Evolutionary conservation across 2,888 invertebrate species (phyloP).

Genomic region (Trilocha varians): DNA sequence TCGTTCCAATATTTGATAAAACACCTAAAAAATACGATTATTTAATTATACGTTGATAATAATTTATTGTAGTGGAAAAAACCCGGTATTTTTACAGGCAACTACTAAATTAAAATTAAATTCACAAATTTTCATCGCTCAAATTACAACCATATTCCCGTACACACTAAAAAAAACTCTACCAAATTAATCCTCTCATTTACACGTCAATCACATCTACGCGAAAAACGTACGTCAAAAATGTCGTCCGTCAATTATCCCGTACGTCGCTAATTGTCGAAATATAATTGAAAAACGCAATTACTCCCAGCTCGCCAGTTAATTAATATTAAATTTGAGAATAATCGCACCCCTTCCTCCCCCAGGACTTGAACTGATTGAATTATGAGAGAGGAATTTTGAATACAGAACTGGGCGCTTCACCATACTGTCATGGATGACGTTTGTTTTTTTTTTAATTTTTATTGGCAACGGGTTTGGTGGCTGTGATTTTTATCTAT

Average conservation of each 20-base stretch:
- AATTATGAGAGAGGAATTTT: constrained; percentile 71
- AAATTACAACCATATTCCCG: too few relatives aligned
- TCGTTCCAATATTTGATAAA: too few relatives aligned
- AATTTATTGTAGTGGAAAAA: too few relatives aligned
- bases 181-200: too few relatives aligned
- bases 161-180: too few relatives aligned
- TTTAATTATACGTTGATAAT: too few relatives aligned
- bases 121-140: too few relatives aligned
- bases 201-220: too few relatives aligned
- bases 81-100: too few relatives aligned
- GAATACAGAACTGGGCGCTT: constrained; percentile 68
- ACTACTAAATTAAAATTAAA: too few relatives aligned
- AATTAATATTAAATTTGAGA: constrained; percentile 75
- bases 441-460: constrained; percentile 28
- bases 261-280: constrained; percentile 64
- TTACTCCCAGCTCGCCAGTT: constrained; percentile 63
- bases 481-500: too few relatives aligned
- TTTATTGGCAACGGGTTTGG: constrained; percentile 15
- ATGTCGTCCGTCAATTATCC: constrained; percentile 2
- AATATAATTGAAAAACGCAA: constrained; percentile 71
- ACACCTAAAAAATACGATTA: too few relatives aligned
- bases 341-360: constrained; percentile 44
- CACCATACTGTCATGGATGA: constrained; percentile 26
- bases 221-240: neutral
- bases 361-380: constrained; percentile 48